Conservation (phyloP, 2,888 invertebrate genomes). For the Chaetogeoica ovagalla region DNA sequence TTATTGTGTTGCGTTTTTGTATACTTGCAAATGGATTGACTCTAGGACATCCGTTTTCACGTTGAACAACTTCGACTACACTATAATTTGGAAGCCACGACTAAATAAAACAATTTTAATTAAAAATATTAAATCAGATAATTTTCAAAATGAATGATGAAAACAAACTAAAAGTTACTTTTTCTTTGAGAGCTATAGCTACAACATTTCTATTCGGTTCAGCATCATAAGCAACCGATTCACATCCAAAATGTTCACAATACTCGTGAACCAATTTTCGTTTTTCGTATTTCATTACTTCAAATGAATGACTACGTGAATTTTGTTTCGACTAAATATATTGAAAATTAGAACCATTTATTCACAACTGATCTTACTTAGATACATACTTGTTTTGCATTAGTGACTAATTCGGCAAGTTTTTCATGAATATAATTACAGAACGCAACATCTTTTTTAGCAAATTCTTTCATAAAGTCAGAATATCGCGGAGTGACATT, state of each 20-base stretch:
- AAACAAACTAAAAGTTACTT: conserved; percentile 62
- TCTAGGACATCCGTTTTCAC: conserved; percentile 67
- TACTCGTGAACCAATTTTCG: conserved; percentile 91
- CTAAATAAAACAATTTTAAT: conserved; percentile 27
- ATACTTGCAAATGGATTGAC: conserved; percentile 70
- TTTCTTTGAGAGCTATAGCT: conserved; percentile 81
- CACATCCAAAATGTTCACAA: conserved; percentile 92
- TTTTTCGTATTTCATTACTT: conserved; percentile 90
- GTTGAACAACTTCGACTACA: conserved; percentile 77
- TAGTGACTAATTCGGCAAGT: conserved; percentile 80
- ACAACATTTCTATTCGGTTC: conserved; percentile 95
- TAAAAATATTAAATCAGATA: not conserved
- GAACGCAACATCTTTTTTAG: conserved; percentile 78
- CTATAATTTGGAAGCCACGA: conserved; percentile 84
- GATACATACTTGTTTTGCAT: conserved; percentile 75
- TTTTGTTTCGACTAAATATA: conserved; percentile 72
- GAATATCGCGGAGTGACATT: conserved; percentile 83
- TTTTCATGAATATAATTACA: conserved; percentile 82
- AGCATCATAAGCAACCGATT: conserved; percentile 90
- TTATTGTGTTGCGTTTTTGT: conserved; percentile 28
- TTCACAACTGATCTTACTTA: not conserved
- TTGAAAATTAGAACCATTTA: not conserved
- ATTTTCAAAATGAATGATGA: not conserved
- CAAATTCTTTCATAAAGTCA: conserved; percentile 81
- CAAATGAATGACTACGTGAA: conserved; percentile 83